phyloP scores from a whole-genome alignment of 2,797 vertebrate species.

The Mycteria americana region DNA sequence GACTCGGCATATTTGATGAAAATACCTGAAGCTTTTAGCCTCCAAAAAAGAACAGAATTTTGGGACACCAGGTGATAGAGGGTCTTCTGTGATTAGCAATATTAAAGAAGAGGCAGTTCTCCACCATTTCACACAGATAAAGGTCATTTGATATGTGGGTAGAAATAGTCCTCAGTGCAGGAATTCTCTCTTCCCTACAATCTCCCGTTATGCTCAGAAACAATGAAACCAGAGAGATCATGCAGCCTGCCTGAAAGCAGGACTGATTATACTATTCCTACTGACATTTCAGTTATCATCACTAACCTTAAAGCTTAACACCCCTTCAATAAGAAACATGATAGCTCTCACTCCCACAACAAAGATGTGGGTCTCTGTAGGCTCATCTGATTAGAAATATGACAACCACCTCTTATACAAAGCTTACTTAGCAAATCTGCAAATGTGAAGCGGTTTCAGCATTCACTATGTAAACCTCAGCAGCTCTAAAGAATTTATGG shows the following conservation, averaged over 20 bases:
- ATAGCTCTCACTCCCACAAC: slow-evolving; percentile 10
- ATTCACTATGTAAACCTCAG: not conserved
- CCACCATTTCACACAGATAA: not conserved
- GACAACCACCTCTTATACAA: not conserved
- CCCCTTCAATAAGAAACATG: not conserved
- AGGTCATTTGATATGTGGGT: not conserved
- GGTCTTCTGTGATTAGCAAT: not conserved
- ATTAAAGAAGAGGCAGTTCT: not conserved
- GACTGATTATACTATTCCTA: not conserved
- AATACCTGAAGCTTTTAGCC: not conserved
- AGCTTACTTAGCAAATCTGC: not conserved
- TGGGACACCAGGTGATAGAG: not conserved
- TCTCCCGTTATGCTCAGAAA: not conserved
- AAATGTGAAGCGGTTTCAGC: not conserved
- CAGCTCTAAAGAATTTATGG: not conserved
- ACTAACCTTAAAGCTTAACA: slow-evolving; percentile 17
- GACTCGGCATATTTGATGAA: not conserved
- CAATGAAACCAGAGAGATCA: not conserved
- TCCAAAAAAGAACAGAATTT: not conserved
- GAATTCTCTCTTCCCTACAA: not conserved
- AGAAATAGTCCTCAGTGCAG: not conserved
- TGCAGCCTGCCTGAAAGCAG: not conserved
- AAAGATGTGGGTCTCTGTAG: slow-evolving; percentile 6
- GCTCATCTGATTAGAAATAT: not conserved
- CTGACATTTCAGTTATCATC: slow-evolving; percentile 17